These are phyloP conservation scores for Ostrea denselamellosa DNA, from an alignment of 1,140 invertebrate species.

Conservation along the genomic window DNA sequence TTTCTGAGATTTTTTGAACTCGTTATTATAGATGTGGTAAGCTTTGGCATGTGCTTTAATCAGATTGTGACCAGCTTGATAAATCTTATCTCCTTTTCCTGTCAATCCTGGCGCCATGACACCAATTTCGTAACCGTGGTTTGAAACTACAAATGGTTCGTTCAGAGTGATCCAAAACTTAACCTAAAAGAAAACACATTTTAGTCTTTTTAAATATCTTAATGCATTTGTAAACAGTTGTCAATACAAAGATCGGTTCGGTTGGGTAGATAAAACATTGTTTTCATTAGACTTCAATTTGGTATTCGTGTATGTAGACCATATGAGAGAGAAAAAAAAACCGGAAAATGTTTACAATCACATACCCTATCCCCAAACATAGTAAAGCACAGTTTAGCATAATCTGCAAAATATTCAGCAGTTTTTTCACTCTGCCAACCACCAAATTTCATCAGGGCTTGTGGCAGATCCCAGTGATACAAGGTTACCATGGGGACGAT, in stretches of 20 bases:
- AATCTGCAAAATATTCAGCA: constrained; percentile 80
- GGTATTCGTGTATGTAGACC: no score
- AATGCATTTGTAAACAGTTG: no score
- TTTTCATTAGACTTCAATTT: no score
- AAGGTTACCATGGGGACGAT: constrained; percentile 80
- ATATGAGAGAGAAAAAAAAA: no score
- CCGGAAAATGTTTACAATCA: not conserved
- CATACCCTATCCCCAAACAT: constrained; percentile 76
- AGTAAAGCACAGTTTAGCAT: constrained; percentile 76
- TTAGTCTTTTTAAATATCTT: no score
- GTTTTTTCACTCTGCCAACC: constrained; percentile 82
- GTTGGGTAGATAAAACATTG: no score
- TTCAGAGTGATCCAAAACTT: constrained; percentile 78
- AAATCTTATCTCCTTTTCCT: constrained; percentile 38
- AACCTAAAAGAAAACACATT: constrained; percentile 62
- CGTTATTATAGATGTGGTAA: constrained; percentile 60
- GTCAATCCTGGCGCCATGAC: constrained; percentile 58
- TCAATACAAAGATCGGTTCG: no score
- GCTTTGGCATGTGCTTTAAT: constrained; percentile 68
- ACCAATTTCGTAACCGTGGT: constrained; percentile 69
- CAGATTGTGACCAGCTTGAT: constrained; percentile 68
- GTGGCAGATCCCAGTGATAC: constrained; percentile 80
- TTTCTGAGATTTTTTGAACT: constrained; percentile 63
- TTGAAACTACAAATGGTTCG: constrained; percentile 70
- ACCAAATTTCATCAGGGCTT: constrained; percentile 75